Evolutionary conservation across 2,797 vertebrate genomes (phyloP).

Genomic region (Brachyrhaphis roseni): DNA sequence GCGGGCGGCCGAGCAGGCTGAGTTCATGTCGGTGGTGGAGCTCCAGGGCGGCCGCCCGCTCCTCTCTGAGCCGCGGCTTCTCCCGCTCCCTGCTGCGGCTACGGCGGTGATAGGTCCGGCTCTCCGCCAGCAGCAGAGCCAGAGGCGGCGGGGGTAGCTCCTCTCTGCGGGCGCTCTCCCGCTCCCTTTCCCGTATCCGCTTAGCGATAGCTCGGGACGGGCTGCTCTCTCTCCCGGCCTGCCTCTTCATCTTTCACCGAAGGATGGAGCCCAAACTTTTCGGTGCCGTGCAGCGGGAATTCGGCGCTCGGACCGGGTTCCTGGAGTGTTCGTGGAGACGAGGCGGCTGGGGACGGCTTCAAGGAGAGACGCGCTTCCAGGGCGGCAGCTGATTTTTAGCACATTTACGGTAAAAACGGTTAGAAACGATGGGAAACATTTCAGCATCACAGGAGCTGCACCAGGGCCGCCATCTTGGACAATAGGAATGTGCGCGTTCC

Average conservation of each 20-base stretch:
- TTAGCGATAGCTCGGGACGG: conserved; percentile 84
- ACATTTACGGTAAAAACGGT: conserved; percentile 22
- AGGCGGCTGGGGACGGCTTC: conserved; percentile 26
- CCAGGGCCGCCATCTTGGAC: conserved; percentile 93
- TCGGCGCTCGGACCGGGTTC: conserved; percentile 34
- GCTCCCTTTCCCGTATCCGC: conserved; percentile 83
- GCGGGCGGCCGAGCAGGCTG: conserved; percentile 79
- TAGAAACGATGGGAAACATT: conserved; percentile 66
- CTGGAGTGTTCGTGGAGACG: conserved; percentile 24
- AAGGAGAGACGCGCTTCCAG: conserved; percentile 7
- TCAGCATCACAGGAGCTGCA: conserved; percentile 64
- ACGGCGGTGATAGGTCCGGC: conserved; percentile 76
- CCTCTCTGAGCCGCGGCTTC: conserved; percentile 77
- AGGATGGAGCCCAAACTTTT: conserved; percentile 78
- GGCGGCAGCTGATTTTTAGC: background rate
- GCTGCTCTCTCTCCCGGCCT: conserved; percentile 90
- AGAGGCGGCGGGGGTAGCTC: conserved; percentile 75
- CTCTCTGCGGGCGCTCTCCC: conserved; percentile 75
- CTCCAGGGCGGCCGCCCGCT: conserved; percentile 71
- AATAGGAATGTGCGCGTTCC: conserved; percentile 91
- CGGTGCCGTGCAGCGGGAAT: conserved; percentile 58
- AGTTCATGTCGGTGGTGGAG: conserved; percentile 81
- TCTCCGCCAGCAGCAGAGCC: conserved; percentile 80
- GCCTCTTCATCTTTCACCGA: conserved; percentile 87
- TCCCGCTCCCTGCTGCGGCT: conserved; percentile 84